A percentile compares a stretch with the other conserved stretches of the same genome.
These are phyloP conservation scores for Pilophorus perplexus DNA, from an alignment of 2,888 invertebrate genomes.

Conservation along the genomic window DNA sequence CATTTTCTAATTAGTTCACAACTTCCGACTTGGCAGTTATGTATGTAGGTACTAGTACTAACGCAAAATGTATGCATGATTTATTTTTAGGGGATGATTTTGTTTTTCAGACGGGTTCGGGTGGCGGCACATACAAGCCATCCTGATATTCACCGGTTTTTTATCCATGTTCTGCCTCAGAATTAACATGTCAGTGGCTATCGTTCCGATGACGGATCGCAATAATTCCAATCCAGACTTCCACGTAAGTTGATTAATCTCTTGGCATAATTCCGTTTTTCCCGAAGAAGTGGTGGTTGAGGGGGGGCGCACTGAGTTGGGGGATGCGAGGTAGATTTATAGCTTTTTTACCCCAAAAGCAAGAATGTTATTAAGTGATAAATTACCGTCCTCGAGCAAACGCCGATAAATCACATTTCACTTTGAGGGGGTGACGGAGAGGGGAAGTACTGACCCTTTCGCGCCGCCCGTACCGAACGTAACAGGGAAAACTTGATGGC, in stretches of 20 bases:
- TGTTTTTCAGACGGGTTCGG: conserved; percentile 41
- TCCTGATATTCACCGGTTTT: conserved; percentile 58
- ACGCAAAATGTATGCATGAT: too few relatives aligned
- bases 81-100: background rate
- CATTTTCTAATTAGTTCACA: too few relatives aligned
- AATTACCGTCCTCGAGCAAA: background rate
- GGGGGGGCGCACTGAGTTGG: too few relatives aligned
- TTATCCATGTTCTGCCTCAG: conserved; percentile 57
- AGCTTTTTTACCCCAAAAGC: background rate
- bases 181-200: conserved; percentile 58
- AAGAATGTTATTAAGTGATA: background rate
- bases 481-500: too few relatives aligned
- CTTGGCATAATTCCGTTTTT: background rate
- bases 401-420: background rate
- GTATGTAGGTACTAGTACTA: too few relatives aligned
- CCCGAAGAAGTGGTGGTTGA: too few relatives aligned
- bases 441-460: background rate
- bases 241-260: conserved; percentile 49
- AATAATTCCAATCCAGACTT: conserved; percentile 49
- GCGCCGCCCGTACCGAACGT: too few relatives aligned
- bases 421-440: too few relatives aligned
- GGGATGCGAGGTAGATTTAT: background rate
- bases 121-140: conserved; percentile 59
- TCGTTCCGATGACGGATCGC: conserved; percentile 57
- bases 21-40: conserved; percentile 3